A percentile compares a stretch with the other conserved stretches of the same genome.
Evolutionary conservation across 2,888 invertebrate genomes (phyloP).

Genomic region (Ochropleura leucogaster): DNA sequence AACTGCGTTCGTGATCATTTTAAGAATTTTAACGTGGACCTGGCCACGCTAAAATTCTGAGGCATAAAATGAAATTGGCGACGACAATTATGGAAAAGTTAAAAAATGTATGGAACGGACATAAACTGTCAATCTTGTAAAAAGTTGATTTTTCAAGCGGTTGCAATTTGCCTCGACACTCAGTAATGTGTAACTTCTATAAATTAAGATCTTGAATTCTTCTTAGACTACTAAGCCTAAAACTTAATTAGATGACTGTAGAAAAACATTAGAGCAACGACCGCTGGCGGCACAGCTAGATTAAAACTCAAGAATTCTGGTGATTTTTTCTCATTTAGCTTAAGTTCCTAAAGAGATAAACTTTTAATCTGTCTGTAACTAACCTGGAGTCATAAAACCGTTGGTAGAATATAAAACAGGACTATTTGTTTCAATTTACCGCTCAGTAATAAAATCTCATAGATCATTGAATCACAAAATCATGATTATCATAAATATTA

Average conservation of each 20-base stretch:
- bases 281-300: conserved; percentile 3
- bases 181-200: not conserved
- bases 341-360: conserved; percentile 24
- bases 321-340: conserved; percentile 30
- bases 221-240: not conserved
- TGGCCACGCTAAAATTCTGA: too few relatives aligned
- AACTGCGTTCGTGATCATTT: too few relatives aligned
- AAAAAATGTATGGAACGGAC: not conserved
- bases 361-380: conserved; percentile 32
- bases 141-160: not conserved
- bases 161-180: not conserved
- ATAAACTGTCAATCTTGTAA: not conserved
- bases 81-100: not conserved
- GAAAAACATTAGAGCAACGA: not conserved
- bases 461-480: not conserved
- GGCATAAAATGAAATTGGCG: not conserved
- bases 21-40: too few relatives aligned
- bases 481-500: not conserved
- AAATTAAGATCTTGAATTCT: not conserved
- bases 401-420: conserved; percentile 41
- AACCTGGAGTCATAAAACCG: conserved; percentile 19
- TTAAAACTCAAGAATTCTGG: conserved; percentile 11
- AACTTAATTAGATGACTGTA: not conserved
- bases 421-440: conserved; percentile 23
- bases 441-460: conserved; percentile 12